Evolutionary conservation across 64 coral and sea anemone species (phyloP).

Genomic region (Trachythela sp.): DNA sequence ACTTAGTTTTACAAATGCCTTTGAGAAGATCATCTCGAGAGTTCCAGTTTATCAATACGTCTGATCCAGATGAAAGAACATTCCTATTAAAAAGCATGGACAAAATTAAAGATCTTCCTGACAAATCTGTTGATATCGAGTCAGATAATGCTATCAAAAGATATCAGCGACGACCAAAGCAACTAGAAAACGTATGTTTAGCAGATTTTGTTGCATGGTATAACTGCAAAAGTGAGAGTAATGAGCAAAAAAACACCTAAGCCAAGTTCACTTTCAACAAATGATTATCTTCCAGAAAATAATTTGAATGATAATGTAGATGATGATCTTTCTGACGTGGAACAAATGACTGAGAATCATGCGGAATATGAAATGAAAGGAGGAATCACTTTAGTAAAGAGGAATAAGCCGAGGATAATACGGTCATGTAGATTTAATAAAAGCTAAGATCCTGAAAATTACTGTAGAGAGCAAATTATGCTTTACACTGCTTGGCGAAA

Average conservation of each 20-base stretch:
- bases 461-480: not conserved
- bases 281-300: not conserved
- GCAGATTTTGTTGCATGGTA: not conserved
- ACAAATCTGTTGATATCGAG: not conserved
- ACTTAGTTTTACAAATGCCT: not conserved
- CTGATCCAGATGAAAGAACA: not conserved
- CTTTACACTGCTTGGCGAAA: constrained; percentile 4
- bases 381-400: not conserved
- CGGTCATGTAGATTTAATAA: not conserved
- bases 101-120: not conserved
- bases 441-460: not conserved
- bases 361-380: too few relatives aligned
- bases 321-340: not conserved
- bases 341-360: not conserved
- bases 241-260: not conserved
- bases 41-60: not conserved
- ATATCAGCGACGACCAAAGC: not conserved
- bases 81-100: not conserved
- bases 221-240: not conserved
- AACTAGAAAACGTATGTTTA: not conserved
- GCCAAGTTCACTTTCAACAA: not conserved
- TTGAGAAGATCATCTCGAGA: constrained; percentile 1
- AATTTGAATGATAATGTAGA: not conserved
- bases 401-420: not conserved
- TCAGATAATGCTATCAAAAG: not conserved